These are phyloP conservation scores for Phrynocephalus forsythii DNA, from an alignment of 2,797 vertebrate species.

Conservation along the genomic window DNA sequence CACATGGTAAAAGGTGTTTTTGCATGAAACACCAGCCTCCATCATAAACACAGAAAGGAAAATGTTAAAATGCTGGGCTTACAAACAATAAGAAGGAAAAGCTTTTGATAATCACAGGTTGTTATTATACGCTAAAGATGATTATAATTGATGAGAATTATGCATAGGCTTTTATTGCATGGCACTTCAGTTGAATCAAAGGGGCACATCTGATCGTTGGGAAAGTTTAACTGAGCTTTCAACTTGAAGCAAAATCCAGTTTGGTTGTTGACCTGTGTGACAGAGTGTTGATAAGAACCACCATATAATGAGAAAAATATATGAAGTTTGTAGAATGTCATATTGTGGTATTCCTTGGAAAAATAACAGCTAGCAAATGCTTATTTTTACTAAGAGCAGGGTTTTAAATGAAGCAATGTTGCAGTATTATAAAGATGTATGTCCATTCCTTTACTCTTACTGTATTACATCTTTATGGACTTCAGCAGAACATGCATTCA, in stretches of 20 bases:
- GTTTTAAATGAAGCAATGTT: not conserved
- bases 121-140: conserved; percentile 26
- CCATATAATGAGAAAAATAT: conserved; percentile 8
- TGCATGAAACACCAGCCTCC: too few species aligned
- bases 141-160: conserved; percentile 67
- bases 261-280: not conserved
- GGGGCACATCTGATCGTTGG: conserved; percentile 36
- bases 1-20: too few species aligned
- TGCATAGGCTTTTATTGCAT: conserved; percentile 49
- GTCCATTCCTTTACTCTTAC: not conserved
- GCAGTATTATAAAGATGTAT: conserved; percentile 2
- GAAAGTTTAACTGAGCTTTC: conserved; percentile 19
- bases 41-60: too few species aligned
- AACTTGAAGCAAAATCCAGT: conserved; percentile 55
- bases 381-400: conserved; percentile 50
- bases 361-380: conserved; percentile 60
- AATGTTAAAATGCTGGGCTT: too few species aligned
- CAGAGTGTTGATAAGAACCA: conserved; percentile 42
- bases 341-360: conserved; percentile 45
- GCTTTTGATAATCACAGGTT: too few species aligned
- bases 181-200: conserved; percentile 47
- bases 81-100: too few species aligned
- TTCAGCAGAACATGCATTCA: not conserved
- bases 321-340: conserved; percentile 50
- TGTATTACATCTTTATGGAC: not conserved